Base-by-base conservation (phyloP, 2,797 vertebrate genomes). In the Gymnocypris eckloni region DNA sequence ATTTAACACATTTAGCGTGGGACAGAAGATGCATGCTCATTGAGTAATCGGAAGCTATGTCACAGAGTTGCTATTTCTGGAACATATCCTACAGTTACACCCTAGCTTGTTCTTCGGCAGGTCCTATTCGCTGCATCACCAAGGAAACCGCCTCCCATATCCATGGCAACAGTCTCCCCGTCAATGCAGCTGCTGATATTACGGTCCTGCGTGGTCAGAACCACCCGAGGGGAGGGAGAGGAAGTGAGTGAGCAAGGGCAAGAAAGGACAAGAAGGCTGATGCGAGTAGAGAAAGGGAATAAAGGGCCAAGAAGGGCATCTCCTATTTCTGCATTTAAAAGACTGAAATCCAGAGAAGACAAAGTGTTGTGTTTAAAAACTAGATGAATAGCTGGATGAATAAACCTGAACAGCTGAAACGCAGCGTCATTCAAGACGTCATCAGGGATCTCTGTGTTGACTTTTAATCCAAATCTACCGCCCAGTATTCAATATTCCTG, bases 91-190 rank as follows among this genome's bases (percentile, higher is more conserved):
- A 80, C 92, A 92, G 89, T 85, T 85, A 90, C 89, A 88, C 90
- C 75, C 82, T 86, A 77, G 71, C 79, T 15, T 90, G 25, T 92
- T 78, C 91, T 83, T 86, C 80, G 86, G 52, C 83, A 91, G 91
- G 92, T 83, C 90, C 90, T 91, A 92, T 94, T 94, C 91, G 91
- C 86, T 91, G 91, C 91, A 94, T 94, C 95, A 96, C 97, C 95
- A 96, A 82, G 93, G 96, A 94, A 98, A 97, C 96, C 81, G 33
- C 93, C 89, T 95, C 92, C 93, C 91, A 90, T 89, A 94, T 94
- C 95, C 94, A 87, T 93, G 94, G 93, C 91, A 94, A 96, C 95
- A 83, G 90, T 75, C 91, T 93, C 81, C 50, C 87, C 84, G 89
- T 91, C 88, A 90, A 86, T 67, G 83, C 87, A 92, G 92, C 90